These are phyloP conservation scores for Drusus annulatus DNA, from an alignment of 1,140 invertebrate species.

Conservation along the genomic window DNA sequence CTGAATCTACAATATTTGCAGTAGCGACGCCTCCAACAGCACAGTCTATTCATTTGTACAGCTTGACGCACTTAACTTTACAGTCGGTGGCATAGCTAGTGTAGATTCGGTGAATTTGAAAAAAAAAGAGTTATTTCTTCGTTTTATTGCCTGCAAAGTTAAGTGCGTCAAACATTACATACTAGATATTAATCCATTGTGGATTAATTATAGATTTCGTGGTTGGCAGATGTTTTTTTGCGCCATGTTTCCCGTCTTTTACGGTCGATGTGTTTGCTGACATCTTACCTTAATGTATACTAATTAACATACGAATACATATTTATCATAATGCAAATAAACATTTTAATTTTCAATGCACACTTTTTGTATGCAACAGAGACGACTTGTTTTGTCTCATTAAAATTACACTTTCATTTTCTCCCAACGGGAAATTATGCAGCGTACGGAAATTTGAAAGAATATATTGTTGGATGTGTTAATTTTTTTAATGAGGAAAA, in stretches of 20 bases:
- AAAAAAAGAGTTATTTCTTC: too few relatives aligned
- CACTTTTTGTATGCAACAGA: background rate
- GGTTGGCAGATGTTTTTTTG: too few relatives aligned
- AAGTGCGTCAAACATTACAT: too few relatives aligned
- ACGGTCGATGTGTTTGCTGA: background rate
- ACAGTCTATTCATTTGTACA: too few relatives aligned
- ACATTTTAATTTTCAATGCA: background rate
- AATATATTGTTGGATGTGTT: constrained; percentile 16
- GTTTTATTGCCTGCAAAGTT: too few relatives aligned
- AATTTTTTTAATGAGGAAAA: constrained; percentile 26
- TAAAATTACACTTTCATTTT: constrained; percentile 24
- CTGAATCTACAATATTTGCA: too few relatives aligned
- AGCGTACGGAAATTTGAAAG: background rate
- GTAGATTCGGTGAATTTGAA: too few relatives aligned
- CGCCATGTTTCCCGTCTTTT: constrained; percentile 26
- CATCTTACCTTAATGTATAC: background rate
- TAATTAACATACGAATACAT: background rate
- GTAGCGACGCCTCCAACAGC: too few relatives aligned
- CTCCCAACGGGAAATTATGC: background rate
- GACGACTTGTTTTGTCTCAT: background rate
- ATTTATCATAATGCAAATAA: constrained; percentile 8
- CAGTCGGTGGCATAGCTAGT: too few relatives aligned
- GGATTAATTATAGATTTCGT: too few relatives aligned
- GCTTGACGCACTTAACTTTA: too few relatives aligned
- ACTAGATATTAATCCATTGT: too few relatives aligned